Evolutionary conservation across 2,888 invertebrate species (phyloP).

Genomic region (Caenorhabditis plicata): DNA sequence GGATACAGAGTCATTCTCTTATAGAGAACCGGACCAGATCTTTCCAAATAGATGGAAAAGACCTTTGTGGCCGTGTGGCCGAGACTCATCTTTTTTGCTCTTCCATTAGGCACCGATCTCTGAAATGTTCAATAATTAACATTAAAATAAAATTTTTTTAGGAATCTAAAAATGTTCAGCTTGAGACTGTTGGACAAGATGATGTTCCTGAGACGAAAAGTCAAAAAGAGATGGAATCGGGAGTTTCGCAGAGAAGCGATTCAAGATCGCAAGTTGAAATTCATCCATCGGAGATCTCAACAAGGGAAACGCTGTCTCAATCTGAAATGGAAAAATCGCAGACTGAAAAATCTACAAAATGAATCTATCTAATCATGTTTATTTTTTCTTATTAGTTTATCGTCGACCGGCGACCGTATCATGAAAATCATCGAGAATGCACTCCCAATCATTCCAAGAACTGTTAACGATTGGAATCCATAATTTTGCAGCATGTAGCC

Average conservation of each 20-base stretch:
- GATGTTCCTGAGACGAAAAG: slow-evolving; percentile 3
- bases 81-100: too few species aligned
- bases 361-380: slow-evolving; percentile 20
- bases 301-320: too few species aligned
- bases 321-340: too few species aligned
- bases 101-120: too few species aligned
- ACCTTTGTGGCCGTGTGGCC: too few species aligned
- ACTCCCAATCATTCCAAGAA: slow-evolving; percentile 28
- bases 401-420: slow-evolving; percentile 24
- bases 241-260: neutral
- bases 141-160: too few species aligned
- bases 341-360: neutral
- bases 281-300: too few species aligned
- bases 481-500: slow-evolving; percentile 41
- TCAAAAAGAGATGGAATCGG: neutral
- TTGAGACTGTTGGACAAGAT: slow-evolving; percentile 23
- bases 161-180: slow-evolving; percentile 20
- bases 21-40: too few species aligned
- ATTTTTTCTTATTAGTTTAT: slow-evolving; percentile 24
- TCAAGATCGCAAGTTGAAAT: neutral
- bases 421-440: slow-evolving; percentile 11
- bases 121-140: too few species aligned
- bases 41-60: too few species aligned
- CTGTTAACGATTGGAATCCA: slow-evolving; percentile 37
- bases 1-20: too few species aligned